These are phyloP conservation scores for Sinosuthora webbiana DNA, from an alignment of 2,113 vertebrate genomes.

Conservation along the genomic window DNA sequence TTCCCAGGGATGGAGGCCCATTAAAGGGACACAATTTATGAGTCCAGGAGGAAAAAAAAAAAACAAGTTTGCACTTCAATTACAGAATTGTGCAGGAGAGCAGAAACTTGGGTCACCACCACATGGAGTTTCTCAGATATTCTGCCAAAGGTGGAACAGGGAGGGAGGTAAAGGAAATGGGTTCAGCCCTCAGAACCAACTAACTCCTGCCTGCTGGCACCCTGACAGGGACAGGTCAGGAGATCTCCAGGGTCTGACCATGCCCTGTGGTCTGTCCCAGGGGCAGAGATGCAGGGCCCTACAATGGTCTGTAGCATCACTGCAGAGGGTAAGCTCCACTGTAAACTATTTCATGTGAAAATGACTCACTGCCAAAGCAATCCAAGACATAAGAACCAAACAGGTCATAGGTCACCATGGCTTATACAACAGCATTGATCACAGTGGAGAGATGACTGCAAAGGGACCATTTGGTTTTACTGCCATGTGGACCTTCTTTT, in stretches of 20 bases:
- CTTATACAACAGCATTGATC: not conserved
- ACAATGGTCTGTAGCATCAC: fast-evolving
- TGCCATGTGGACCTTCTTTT: not conserved
- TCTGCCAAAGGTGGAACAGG: not conserved
- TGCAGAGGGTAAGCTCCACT: not conserved
- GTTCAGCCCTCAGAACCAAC: not conserved
- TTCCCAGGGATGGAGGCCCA: not conserved
- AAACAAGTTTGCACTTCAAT: not conserved
- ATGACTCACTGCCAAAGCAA: not conserved
- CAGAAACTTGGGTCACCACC: not conserved
- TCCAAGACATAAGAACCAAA: not conserved
- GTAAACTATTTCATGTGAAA: not conserved
- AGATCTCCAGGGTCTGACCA: not conserved
- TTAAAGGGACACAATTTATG: not conserved
- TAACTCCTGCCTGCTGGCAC: not conserved
- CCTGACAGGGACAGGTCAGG: not conserved
- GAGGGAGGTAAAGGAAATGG: not conserved
- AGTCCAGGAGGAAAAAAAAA: not conserved
- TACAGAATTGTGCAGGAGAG: not conserved
- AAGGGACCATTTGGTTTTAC: not conserved
- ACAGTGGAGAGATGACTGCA: not conserved
- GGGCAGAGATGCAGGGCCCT: not conserved
- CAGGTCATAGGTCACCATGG: fast-evolving
- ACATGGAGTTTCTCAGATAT: not conserved
- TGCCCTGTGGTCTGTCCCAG: not conserved